Base-by-base conservation (phyloP, 2,797 vertebrate species). In the Takifugu ocellatus region DNA sequence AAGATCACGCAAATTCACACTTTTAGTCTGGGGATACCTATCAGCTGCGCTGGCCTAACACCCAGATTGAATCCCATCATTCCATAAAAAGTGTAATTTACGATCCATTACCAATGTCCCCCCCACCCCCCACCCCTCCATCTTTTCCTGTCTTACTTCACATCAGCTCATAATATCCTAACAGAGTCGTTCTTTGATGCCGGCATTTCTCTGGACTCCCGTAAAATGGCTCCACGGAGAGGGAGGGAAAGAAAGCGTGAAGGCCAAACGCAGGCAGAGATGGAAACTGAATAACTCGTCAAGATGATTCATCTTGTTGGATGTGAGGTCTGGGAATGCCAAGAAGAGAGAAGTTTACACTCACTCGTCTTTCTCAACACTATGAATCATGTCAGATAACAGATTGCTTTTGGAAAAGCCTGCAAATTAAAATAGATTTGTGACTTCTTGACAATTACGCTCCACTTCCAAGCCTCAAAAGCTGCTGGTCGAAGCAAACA, bases 261-360 rank as follows among this genome's bases (percentile, higher is more conserved):
- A 86, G 68, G 68, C 82, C 79, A 85, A 84, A 86, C 66, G 44
- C 58, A 78, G 67, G 48, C 60, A 27, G 66, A 75, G 74, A 73
- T 72, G 75, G 86, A 90, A 90, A 89, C 83, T 70, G 67, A 88
- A 85, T 78, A 87, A 82, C 83, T 88, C 82, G 83, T 86, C 87
- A 86, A 84, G 84, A 77, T 88, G 85, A 87, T 91, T 83, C 79
- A 83, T 91, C 88, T 90, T 89, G 72, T 78, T 26, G 54, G 72
- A 75, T 80, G 57, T 83, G 75, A 85, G 78, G 75, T 64, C 77
- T 33, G 47, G 61, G 74, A 79, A 79, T 66, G 68, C 57, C 79
- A 67, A 84, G 72, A 70, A 6, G 62, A 68, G 70, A 63, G 57
- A 59, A 81, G 87, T 83, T 83, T 80, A 85, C 78, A 83, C 77